Percentiles rank a stretch among this genome's conserved stretches.
Conservation (phyloP, 1,140 invertebrate species). For the Magallana ariakensis region DNA sequence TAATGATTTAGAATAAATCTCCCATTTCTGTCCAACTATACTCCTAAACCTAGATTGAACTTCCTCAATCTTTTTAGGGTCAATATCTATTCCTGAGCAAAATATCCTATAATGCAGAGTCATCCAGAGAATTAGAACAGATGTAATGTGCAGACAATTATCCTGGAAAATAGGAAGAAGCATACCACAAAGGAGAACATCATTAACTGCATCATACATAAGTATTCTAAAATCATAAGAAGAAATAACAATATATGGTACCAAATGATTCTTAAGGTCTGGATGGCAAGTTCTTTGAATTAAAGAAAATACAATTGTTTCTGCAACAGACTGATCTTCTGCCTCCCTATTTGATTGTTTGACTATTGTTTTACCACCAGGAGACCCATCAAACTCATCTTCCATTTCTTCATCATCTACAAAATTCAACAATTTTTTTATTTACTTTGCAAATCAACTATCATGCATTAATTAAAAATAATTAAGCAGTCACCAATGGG, state of each 20-base stretch:
- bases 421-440: not conserved
- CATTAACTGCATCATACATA: slow-evolving; percentile 35
- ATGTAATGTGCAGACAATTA: slow-evolving; percentile 1
- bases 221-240: not conserved
- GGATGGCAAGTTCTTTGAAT: not conserved
- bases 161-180: not conserved
- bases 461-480: no score
- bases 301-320: slow-evolving; percentile 25
- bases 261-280: slow-evolving; percentile 13
- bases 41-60: not conserved
- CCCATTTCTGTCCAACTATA: not conserved
- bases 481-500: no score
- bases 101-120: slow-evolving; percentile 21
- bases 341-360: not conserved
- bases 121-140: slow-evolving; percentile 21
- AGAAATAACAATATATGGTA: not conserved
- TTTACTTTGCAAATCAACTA: no score
- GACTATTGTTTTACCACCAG: not conserved
- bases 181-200: slow-evolving; percentile 8
- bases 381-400: no score
- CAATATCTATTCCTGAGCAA: slow-evolving; percentile 29
- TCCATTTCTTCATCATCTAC: not conserved
- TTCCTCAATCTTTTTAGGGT: not conserved
- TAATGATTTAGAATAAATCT: not conserved
- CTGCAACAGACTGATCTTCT: slow-evolving; percentile 1